Evolutionary conservation across 2,888 invertebrate genomes (phyloP), one percentile per base, ranked within the genome.

Genomic region (Melikaiella ostensackeni): DNA sequence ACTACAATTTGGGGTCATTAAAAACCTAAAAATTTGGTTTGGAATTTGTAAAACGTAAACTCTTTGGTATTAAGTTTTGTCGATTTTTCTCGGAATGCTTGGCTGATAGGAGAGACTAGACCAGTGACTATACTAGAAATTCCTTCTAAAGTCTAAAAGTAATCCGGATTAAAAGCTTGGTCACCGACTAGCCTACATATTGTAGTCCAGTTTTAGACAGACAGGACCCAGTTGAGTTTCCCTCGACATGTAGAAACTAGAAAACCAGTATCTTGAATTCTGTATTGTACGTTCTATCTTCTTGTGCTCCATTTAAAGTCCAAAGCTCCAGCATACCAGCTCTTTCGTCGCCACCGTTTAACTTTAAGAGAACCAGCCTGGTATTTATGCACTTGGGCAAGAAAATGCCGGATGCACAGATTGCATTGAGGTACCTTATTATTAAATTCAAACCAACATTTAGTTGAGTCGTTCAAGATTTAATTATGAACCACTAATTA

Each of bases 111-210:
- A 70, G 30, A 55, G 30, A 55, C 11, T 70, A 70, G 70, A 70
- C 33, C 24, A 66, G 42, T 27, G 27, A 66, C 46, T 66, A 27
- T 66, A 46, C 27, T 27, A 66, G 66, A 46, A 24, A 70, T 70
- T 70, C 70, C 70, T 46, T 70, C n/a, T 70, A 63, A 46, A 55
- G 55, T 70, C 27, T 70, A 84, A 80, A 78, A 83, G 82, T 76
- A 79, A 80, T 79, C 81, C 79, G 74, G 82, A 77, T 83, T 83
- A 81, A 84, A 83, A 79, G 75, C 82, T 80, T 76, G 78, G 80
- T 81, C 80, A 80, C 76, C 81, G 80, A 80, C 81, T 84, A 85
- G 82, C 83, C 84, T 81, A 83, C 82, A 81, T 80, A 82, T 78
- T 75, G 75, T 81, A 80, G 79, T 75, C 38, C 75, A 70, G 61